These are phyloP conservation scores for Drosophila nikananu DNA, from an alignment of 1,140 invertebrate genomes.

Conservation along the genomic window DNA sequence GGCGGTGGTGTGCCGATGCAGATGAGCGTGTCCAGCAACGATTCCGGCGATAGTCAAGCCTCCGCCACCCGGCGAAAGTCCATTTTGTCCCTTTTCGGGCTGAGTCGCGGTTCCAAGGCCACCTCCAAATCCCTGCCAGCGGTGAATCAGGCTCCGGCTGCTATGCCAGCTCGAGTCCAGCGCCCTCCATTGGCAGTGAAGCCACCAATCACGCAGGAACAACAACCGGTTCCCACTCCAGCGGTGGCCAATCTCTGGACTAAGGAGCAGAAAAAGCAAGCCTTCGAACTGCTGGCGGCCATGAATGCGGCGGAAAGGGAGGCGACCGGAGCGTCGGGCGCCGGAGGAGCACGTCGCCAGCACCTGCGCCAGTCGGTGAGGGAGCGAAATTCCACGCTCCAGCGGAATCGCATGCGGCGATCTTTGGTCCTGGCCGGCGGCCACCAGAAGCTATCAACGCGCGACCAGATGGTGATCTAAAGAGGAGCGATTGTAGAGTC, in stretches of 20 bases:
- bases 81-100: conserved; percentile 72
- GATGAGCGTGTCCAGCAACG: conserved; percentile 73
- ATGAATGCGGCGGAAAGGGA: conserved; percentile 85
- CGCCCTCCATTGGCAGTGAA: conserved; percentile 54
- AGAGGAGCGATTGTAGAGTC: not conserved
- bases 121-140: conserved; percentile 31
- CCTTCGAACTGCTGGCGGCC: conserved; percentile 85
- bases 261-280: conserved; percentile 85
- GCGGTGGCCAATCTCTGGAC: conserved; percentile 82
- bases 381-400: conserved; percentile 69
- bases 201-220: conserved; percentile 40
- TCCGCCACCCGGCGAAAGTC: conserved; percentile 72
- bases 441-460: conserved; percentile 52
- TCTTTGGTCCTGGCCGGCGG: conserved; percentile 56
- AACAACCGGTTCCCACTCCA: conserved; percentile 43
- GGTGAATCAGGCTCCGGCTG: conserved; percentile 9
- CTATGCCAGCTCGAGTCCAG: not conserved
- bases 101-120: conserved; percentile 58
- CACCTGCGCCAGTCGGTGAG: conserved; percentile 72
- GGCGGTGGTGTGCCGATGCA: conserved; percentile 56
- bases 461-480: conserved; percentile 70
- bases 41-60: conserved; percentile 64
- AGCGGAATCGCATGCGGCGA: conserved; percentile 69
- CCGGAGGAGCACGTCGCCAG: conserved; percentile 44
- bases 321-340: conserved; percentile 2